Evolutionary conservation across 1,140 invertebrate species (phyloP).

Genomic region (Drosophila asahinai): DNA sequence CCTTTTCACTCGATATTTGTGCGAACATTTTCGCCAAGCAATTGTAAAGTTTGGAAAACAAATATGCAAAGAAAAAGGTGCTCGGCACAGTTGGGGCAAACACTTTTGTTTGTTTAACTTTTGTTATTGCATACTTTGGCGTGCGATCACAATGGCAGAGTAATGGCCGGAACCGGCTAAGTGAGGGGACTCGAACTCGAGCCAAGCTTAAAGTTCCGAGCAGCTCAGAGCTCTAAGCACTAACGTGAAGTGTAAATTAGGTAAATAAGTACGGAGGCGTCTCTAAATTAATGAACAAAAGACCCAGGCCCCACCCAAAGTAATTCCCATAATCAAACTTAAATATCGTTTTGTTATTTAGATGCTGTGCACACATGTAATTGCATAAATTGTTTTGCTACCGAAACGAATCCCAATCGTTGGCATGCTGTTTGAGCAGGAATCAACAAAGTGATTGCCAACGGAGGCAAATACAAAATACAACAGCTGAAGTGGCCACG

Average conservation of each 20-base stretch:
- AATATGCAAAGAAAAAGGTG: slow-evolving; percentile 82
- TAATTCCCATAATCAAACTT: slow-evolving; percentile 3
- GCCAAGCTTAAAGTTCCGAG: not conserved
- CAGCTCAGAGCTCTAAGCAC: not conserved
- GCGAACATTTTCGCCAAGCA: slow-evolving; percentile 61
- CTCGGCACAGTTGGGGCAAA: slow-evolving; percentile 54
- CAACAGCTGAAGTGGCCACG: slow-evolving; percentile 8
- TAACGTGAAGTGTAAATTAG: slow-evolving; percentile 10
- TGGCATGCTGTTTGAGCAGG: not conserved
- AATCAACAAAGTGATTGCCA: slow-evolving; percentile 23
- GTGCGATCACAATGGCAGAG: slow-evolving; percentile 50
- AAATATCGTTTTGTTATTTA: slow-evolving; percentile 15
- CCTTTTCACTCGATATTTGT: slow-evolving; percentile 45
- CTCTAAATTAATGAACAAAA: not conserved
- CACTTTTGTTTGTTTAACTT: slow-evolving; percentile 77
- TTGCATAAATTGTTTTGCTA: slow-evolving; percentile 17
- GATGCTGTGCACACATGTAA: slow-evolving; percentile 7
- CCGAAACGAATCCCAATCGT: slow-evolving; percentile 9
- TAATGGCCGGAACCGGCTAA: slow-evolving; percentile 39
- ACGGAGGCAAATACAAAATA: slow-evolving; percentile 11
- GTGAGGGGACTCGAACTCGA: not conserved
- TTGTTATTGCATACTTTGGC: slow-evolving; percentile 63
- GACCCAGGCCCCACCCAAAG: not conserved
- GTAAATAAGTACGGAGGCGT: not conserved
- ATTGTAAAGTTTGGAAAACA: slow-evolving; percentile 76